phyloP scores from a whole-genome alignment of 2,113 vertebrate genomes.

The Dendropsophus ebraccatus region DNA sequence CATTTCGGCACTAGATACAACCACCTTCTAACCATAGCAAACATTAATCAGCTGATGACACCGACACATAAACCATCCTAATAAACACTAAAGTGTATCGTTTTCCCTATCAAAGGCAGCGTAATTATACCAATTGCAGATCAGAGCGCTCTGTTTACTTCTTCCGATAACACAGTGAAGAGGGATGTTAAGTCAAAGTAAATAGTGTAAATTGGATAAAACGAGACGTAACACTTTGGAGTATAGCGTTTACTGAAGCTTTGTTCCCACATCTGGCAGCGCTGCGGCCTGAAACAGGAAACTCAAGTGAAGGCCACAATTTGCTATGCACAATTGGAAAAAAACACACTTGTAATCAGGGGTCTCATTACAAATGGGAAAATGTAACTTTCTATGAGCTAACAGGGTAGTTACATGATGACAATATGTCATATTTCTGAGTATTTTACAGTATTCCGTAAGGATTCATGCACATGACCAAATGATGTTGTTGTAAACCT shows the following conservation, averaged over 20 bases:
- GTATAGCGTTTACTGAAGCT: background rate
- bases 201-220: constrained; percentile 11
- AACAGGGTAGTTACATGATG: background rate
- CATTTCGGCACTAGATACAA: background rate
- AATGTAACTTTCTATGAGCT: background rate
- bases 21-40: background rate
- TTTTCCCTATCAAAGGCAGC: background rate
- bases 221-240: background rate
- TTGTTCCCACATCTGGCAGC: constrained; percentile 9
- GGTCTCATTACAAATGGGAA: constrained; percentile 16
- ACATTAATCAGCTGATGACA: constrained; percentile 4
- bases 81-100: background rate
- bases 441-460: background rate
- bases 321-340: constrained; percentile 19
- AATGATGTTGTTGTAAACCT: background rate
- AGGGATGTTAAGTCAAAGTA: constrained; percentile 10
- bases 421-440: background rate
- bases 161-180: background rate
- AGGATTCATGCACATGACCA: too few relatives aligned
- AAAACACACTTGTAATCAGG: constrained; percentile 18
- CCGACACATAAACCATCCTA: background rate
- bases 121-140: background rate
- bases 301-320: background rate
- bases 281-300: background rate
- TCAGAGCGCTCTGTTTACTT: background rate